phyloP scores from a whole-genome alignment of 2,888 invertebrate genomes.

The Lingula anatina region DNA sequence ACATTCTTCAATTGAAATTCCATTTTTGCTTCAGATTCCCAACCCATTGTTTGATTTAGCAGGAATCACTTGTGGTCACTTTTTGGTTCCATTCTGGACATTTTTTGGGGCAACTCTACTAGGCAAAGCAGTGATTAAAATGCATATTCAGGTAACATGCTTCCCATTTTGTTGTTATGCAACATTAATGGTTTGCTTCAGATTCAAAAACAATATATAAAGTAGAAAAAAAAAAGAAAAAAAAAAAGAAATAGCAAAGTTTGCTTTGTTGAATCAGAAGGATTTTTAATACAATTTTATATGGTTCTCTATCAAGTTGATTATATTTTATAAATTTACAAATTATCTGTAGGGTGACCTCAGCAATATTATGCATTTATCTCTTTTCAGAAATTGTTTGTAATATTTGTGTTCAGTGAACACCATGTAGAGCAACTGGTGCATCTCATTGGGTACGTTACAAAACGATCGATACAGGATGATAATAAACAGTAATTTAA shows the following conservation, averaged over 20 bases:
- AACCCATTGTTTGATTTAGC: slow-evolving; percentile 98
- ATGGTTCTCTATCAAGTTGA: neutral
- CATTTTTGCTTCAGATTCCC: slow-evolving; percentile 67
- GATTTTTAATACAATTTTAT: too few relatives aligned
- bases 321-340: too few relatives aligned
- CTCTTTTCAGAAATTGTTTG: slow-evolving; percentile 55
- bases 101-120: slow-evolving; percentile 98
- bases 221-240: too few relatives aligned
- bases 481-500: too few relatives aligned
- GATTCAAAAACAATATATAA: too few relatives aligned
- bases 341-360: too few relatives aligned
- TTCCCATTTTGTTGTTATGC: too few relatives aligned
- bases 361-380: too few relatives aligned
- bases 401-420: slow-evolving; percentile 62
- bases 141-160: slow-evolving; percentile 76
- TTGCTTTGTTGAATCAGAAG: too few relatives aligned
- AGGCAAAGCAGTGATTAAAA: slow-evolving; percentile 95
- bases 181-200: too few relatives aligned
- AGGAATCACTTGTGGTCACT: slow-evolving; percentile 97
- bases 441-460: slow-evolving; percentile 52
- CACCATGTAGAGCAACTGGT: slow-evolving; percentile 69
- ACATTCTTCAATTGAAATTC: neutral
- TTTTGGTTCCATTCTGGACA: slow-evolving; percentile 98
- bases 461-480: too few relatives aligned
- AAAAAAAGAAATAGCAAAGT: too few relatives aligned